Evolutionary conservation across 2,888 invertebrate species (phyloP), one percentile per base, ranked within the genome.

Genomic region (Drosophila acutilabella): DNA sequence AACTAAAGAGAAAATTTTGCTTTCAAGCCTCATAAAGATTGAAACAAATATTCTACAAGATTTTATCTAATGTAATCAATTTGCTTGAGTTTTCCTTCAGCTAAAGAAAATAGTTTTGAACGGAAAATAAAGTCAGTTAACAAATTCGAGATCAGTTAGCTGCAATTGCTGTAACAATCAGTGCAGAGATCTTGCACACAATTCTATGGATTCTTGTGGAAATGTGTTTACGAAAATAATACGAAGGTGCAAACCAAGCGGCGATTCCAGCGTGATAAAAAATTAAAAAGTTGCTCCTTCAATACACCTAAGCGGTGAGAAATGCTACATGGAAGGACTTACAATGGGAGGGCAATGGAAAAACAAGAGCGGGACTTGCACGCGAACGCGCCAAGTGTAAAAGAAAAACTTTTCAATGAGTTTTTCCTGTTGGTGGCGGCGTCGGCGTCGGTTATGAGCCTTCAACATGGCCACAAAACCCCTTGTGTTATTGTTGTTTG

Each of bases 321-420:
- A 38, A 38, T 40, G 18, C 33, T 14, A 14, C 18, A n/a, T 30
- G 14, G 8, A 41, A 14, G 11, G 30, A 13, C 5, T 11, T 1
- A 40, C 30, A 14, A 14, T 26, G 40, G 42, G n/a, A 33, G 30
- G 1, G 1, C 42, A 18, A 23, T 14, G 56, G n/a, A 26, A 41
- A 11, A 38, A 53, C 40, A 50, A 36, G 23, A 58, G 50, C 61
- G 65, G 48, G 50, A 65, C 59, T 72, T 52, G 78, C 80, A 69
- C 74, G 81, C 72, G 72, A 79, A 57, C 79, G 77, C 79, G 83
- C 78, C 80, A 81, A 88, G 80, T 83, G 82, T 84, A 86, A 88
- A 90, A 84, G 87, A 77, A 90, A 83, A 89, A 89, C 51, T 90
- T 90, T 90, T 90, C 89, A 90, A 90, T 89, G 89, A 89, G 90